Percentiles rank a stretch among this genome's conserved stretches.
These are phyloP conservation scores for Hozukius guyotensis DNA, from an alignment of 2,797 vertebrate genomes.

Conservation along the genomic window DNA sequence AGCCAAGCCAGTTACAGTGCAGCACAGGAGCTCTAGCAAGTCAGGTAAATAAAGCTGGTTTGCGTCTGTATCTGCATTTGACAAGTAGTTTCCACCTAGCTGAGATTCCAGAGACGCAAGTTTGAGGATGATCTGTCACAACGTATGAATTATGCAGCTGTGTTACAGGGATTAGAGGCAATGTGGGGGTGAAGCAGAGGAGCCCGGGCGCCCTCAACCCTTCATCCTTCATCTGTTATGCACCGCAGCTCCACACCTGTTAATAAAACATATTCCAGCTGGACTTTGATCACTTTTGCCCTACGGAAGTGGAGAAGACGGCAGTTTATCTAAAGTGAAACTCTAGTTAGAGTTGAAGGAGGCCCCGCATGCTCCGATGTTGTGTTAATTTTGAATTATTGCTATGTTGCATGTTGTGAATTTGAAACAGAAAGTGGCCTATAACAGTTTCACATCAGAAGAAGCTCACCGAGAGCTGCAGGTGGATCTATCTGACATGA, in stretches of 20 bases:
- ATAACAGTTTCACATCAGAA: neutral
- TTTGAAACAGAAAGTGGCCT: neutral
- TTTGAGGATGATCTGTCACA: conserved; percentile 68
- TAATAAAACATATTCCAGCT: conserved; percentile 81
- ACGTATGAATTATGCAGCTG: conserved; percentile 77
- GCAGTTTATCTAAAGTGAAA: conserved; percentile 28
- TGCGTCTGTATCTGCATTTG: conserved; percentile 32
- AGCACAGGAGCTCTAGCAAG: conserved; percentile 10
- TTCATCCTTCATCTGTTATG: conserved; percentile 78
- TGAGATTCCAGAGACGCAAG: conserved; percentile 43
- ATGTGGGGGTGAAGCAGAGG: conserved; percentile 61
- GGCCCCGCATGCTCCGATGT: neutral
- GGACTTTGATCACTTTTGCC: conserved; percentile 75
- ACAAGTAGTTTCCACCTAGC: conserved; percentile 38
- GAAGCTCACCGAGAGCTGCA: conserved; percentile 13
- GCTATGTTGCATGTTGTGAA: neutral
- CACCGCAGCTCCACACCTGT: conserved; percentile 65
- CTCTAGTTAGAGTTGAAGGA: neutral
- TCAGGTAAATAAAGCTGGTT: conserved; percentile 28
- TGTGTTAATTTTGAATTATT: conserved; percentile 13
- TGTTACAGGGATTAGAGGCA: conserved; percentile 60
- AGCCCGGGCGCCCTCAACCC: conserved; percentile 51
- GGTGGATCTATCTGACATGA: conserved; percentile 56
- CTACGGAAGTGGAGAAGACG: conserved; percentile 18
- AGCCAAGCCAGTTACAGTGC: conserved; percentile 7